Conservation (phyloP, 2,113 vertebrate genomes). For the Isurus oxyrinchus region DNA sequence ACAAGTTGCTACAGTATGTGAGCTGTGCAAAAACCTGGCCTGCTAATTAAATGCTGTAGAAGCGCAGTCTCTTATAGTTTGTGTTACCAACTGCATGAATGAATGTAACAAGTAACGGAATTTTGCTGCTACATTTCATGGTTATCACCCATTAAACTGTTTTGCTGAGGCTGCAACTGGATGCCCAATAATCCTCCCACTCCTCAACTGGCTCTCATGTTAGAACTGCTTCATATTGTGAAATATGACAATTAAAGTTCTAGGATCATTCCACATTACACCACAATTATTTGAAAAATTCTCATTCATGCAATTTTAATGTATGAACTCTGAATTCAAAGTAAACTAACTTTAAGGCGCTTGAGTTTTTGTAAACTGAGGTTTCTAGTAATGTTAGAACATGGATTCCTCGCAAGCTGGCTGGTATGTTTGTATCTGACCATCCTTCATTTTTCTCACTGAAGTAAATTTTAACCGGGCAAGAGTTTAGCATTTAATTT, state of each 20-base stretch:
- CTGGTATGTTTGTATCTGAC: neutral
- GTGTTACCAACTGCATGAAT: neutral
- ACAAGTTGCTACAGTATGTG: neutral
- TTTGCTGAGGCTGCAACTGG: neutral
- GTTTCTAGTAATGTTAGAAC: neutral
- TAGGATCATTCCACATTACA: neutral
- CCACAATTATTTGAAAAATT: neutral
- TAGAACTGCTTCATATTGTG: neutral
- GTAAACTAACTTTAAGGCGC: neutral
- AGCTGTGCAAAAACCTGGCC: neutral
- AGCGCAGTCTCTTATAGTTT: neutral
- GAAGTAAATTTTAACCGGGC: neutral
- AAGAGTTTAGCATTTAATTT: neutral
- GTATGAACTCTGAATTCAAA: neutral
- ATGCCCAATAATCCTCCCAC: neutral
- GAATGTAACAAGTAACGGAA: neutral
- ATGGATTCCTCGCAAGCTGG: neutral
- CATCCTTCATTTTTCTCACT: neutral
- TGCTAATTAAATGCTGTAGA: neutral
- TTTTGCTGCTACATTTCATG: neutral
- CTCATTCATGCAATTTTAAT: neutral
- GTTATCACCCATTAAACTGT: neutral
- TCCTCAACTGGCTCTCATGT: neutral
- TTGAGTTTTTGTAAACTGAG: neutral
- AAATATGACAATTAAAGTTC: neutral